Percentiles rank a stretch among this genome's conserved stretches.
These are phyloP conservation scores for Athripsodes cinereus DNA, from an alignment of 2,888 invertebrate genomes.

Conservation along the genomic window DNA sequence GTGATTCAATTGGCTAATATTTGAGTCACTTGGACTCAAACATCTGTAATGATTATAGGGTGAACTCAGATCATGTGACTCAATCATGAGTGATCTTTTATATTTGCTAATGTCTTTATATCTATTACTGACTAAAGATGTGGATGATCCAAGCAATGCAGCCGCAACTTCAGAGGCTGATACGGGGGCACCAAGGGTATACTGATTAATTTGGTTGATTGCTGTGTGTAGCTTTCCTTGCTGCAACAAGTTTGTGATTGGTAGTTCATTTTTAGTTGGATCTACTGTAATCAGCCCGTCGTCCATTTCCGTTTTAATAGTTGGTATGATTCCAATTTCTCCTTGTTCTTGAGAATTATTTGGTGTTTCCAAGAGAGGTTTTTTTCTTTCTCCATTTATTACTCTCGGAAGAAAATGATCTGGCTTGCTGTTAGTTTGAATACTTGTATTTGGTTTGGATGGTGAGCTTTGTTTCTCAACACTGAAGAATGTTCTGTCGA, in stretches of 20 bases:
- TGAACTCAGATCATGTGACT: conserved; percentile 64
- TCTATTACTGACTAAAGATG: conserved; percentile 36
- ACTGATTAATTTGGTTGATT: conserved; percentile 17
- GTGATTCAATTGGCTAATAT: conserved; percentile 28
- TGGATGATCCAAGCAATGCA: conserved; percentile 47
- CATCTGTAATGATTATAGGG: conserved; percentile 73
- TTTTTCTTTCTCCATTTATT: conserved; percentile 14
- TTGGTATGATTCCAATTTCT: conserved; percentile 13
- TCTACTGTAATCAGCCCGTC: conserved; percentile 20
- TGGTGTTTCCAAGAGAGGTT: conserved; percentile 10
- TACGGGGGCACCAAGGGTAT: conserved; percentile 40
- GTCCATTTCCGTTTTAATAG: conserved; percentile 25
- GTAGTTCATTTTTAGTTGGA: conserved; percentile 16
- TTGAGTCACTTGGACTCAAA: conserved; percentile 57
- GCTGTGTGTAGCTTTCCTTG: conserved; percentile 12
- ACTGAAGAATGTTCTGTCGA: conserved; percentile 27
- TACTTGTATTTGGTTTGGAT: background rate
- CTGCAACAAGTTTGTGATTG: conserved; percentile 3
- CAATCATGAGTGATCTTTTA: conserved; percentile 36
- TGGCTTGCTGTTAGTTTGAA: background rate
- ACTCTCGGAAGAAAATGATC: conserved; percentile 6
- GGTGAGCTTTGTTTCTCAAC: conserved; percentile 24
- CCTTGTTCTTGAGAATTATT: conserved; percentile 16
- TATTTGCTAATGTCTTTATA: conserved; percentile 33
- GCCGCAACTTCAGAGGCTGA: conserved; percentile 49